Evolutionary conservation across 2,797 vertebrate species (phyloP).

Genomic region (Diceros bicornis): DNA sequence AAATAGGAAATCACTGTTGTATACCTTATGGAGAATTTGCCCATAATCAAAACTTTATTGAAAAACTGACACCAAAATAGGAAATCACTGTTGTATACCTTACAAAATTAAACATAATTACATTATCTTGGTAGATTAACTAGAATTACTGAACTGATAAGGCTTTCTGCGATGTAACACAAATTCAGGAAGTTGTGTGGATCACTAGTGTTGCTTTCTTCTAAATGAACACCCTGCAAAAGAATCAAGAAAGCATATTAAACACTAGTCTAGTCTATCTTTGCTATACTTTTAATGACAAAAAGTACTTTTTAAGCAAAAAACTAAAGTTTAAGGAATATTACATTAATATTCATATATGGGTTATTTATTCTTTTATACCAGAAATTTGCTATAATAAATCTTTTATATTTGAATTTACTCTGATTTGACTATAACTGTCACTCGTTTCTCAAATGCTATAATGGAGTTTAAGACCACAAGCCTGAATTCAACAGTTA

Average conservation of each 20-base stretch:
- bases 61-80: constrained; percentile 87
- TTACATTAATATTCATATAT: background rate
- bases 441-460: constrained; percentile 33
- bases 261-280: constrained; percentile 4
- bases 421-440: constrained; percentile 14
- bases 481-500: constrained; percentile 27
- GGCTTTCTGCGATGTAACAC: constrained; percentile 86
- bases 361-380: constrained; percentile 27
- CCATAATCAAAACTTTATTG: constrained; percentile 87
- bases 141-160: constrained; percentile 84
- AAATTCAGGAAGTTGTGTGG: constrained; percentile 74
- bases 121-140: constrained; percentile 76
- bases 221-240: constrained; percentile 95
- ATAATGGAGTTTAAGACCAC: constrained; percentile 16
- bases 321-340: constrained; percentile 22
- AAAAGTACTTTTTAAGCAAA: constrained; percentile 46
- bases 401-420: constrained; percentile 38
- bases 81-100: constrained; percentile 71
- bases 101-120: constrained; percentile 85
- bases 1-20: constrained; percentile 79
- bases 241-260: constrained; percentile 74
- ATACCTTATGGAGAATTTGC: constrained; percentile 85
- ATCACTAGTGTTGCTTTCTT: constrained; percentile 93
- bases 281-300: constrained; percentile 38
- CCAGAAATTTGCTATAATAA: constrained; percentile 13